Percentiles rank a stretch among this genome's conserved stretches.
These are phyloP conservation scores for Etheostoma cragini DNA, from an alignment of 2,113 vertebrate species.

Conservation along the genomic window DNA sequence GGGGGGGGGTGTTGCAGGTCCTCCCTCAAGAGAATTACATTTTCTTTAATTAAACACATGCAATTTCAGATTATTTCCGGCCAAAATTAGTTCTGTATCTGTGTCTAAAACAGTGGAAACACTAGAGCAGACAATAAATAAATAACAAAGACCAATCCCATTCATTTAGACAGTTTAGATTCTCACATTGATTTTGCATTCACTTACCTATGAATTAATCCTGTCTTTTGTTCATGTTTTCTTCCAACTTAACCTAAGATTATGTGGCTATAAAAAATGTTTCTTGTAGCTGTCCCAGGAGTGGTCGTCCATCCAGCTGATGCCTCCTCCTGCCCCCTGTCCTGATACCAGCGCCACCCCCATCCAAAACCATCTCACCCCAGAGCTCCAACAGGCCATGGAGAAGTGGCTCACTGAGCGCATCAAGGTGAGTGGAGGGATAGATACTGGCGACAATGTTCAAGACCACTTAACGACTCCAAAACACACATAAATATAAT, in stretches of 20 bases:
- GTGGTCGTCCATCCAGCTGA: constrained; percentile 50
- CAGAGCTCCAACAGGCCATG: constrained; percentile 76
- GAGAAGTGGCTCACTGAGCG: constrained; percentile 71
- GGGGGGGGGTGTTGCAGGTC: too few relatives aligned
- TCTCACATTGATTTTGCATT: too few relatives aligned
- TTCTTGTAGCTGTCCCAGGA: constrained; percentile 65
- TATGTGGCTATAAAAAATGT: accelerated
- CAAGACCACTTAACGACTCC: not conserved
- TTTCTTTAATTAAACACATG: too few relatives aligned
- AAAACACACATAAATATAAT: not conserved
- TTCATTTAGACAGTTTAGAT: too few relatives aligned
- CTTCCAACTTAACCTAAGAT: not conserved
- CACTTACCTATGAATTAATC: not conserved
- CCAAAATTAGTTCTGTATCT: too few relatives aligned
- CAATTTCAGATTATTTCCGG: too few relatives aligned
- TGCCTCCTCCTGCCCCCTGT: constrained; percentile 42
- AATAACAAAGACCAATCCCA: too few relatives aligned
- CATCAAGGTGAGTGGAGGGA: constrained; percentile 49
- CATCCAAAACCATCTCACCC: constrained; percentile 50
- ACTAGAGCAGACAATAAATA: too few relatives aligned
- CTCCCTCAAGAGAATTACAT: too few relatives aligned
- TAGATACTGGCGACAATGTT: not conserved
- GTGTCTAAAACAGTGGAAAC: too few relatives aligned
- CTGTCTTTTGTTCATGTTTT: not conserved
- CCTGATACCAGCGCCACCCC: constrained; percentile 15